Evolutionary conservation across 2,113 vertebrate genomes (phyloP).

Genomic region (Lucifuga dentata): DNA sequence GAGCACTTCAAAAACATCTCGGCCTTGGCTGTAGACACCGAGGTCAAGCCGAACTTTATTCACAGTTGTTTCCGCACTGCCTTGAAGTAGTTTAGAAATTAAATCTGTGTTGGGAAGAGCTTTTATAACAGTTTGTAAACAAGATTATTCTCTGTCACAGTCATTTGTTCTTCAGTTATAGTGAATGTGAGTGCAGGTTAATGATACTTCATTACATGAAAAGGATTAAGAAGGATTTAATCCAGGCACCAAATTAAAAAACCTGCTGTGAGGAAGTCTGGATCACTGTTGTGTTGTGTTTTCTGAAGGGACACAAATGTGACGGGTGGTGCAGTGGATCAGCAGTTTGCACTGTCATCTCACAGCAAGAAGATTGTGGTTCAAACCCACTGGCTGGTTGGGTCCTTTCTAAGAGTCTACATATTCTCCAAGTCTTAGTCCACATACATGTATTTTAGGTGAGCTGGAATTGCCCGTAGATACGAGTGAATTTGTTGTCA

Average conservation of each 20-base stretch:
- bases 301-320: constrained; percentile 5
- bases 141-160: not conserved
- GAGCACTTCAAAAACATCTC: constrained; percentile 12
- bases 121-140: constrained; percentile 13
- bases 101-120: not conserved
- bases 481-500: not conserved
- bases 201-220: not conserved
- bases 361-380: no score
- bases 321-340: no score
- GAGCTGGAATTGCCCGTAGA: no score
- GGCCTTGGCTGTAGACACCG: constrained; percentile 6
- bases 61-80: not conserved
- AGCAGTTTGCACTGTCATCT: no score
- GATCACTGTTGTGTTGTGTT: not conserved
- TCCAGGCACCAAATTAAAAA: not conserved
- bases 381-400: no score
- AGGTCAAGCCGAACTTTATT: constrained; percentile 43
- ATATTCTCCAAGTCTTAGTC: no score
- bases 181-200: not conserved
- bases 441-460: no score
- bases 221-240: not conserved
- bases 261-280: no score
- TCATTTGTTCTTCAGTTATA: not conserved
- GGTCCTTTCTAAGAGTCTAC: no score
- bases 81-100: constrained; percentile 6